Evolutionary conservation across 2,888 invertebrate species (phyloP), one percentile per base, ranked within the genome.

Genomic region (Mechanitis messenoides): DNA sequence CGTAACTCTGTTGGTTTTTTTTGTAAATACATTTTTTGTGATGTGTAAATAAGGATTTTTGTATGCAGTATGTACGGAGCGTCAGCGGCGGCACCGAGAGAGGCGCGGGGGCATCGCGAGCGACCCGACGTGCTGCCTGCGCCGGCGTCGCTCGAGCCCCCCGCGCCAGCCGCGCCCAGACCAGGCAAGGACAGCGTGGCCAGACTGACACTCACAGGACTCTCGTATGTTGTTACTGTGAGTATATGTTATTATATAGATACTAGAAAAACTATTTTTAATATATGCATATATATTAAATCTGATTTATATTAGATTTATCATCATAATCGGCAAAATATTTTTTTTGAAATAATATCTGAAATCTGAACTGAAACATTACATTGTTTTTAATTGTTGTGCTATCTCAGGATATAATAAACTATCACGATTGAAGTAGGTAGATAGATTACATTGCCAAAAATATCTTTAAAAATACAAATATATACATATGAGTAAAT

Each of bases 151-250:
- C 80, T 81, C 68, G 83, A 82, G 67, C 78, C 81, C 66, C 66
- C 79, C 74, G 70, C 77, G 73, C 87, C 74, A 72, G 81, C 74
- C 74, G 81, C 75, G 73, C 87, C 76, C 77, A 90, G 75, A 67
- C 85, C 78, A 47, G 92, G 94, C 78, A 95, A 95, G 90, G 95
- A 96, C 75, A 95, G 96, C 66, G 96, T 96, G 45, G 94, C 95
- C 50, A 91, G 94, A 75, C 95, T 96, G 92, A 95, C 96, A 33
- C 92, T 94, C 82, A 93, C 94, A 72, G 95, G 95, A 66, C 88
- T 96, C 61, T 93, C 94, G 74, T 94, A 94, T 84, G 93, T 95
- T 79, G 93, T 95, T 73, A 93, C 93, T 85, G 96, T 96, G 79
- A 92, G 93, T 91, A 66, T 35, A 57, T 35, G 28, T 31, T 54